A percentile compares a stretch with the other conserved stretches of the same genome.
phyloP scores from a whole-genome alignment of 2,113 vertebrate species.

The Triplophysa siluroides region DNA sequence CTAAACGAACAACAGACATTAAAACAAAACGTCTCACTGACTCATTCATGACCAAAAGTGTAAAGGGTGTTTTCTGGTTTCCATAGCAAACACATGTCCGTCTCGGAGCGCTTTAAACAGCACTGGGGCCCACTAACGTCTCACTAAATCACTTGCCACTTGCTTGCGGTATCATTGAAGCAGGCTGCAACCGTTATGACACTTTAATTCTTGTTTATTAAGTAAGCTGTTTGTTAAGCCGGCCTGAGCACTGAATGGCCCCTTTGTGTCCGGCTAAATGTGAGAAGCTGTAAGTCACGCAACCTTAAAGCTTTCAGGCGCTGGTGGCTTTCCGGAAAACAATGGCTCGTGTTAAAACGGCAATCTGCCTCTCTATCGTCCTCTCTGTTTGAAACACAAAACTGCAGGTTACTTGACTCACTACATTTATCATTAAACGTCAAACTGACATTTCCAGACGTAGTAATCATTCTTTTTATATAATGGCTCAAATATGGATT shows the following conservation, averaged over 20 bases:
- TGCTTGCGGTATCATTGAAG: not conserved
- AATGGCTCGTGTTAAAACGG: not conserved
- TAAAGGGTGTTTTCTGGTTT: conserved; percentile 30
- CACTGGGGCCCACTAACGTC: not conserved
- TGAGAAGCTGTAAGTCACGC: not conserved
- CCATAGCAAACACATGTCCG: not conserved
- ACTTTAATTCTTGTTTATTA: conserved; percentile 34
- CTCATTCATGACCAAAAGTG: not conserved
- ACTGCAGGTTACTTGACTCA: too few relatives aligned
- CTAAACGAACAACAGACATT: not conserved
- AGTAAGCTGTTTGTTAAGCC: not conserved
- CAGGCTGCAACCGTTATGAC: not conserved
- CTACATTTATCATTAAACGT: too few relatives aligned
- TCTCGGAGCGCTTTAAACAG: not conserved
- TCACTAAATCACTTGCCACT: conserved; percentile 14
- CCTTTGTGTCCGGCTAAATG: conserved; percentile 11
- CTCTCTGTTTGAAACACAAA: too few relatives aligned
- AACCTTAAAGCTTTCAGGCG: not conserved
- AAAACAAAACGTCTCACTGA: not conserved
- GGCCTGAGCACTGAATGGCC: not conserved
- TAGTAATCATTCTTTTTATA: too few relatives aligned
- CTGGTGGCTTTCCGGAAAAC: not conserved
- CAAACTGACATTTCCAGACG: too few relatives aligned
- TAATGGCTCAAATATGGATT: not conserved
- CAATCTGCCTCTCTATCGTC: too few relatives aligned